These are phyloP conservation scores for Porites evermanni DNA, from an alignment of 92 coral and sea anemone genomes.

Conservation along the genomic window DNA sequence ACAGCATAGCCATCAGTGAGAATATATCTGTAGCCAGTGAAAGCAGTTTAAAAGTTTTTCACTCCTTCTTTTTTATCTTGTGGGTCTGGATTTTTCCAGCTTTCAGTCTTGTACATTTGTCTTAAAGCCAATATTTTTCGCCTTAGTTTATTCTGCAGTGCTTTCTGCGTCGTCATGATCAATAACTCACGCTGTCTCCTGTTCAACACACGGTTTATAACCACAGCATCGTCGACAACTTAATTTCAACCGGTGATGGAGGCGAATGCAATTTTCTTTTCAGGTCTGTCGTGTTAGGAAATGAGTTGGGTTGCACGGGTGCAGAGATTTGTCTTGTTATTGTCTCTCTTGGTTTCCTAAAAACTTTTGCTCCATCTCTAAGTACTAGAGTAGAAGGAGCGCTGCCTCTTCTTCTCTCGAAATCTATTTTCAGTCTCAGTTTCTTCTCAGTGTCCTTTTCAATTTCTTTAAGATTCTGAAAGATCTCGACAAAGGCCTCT, in stretches of 20 bases:
- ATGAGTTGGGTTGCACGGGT: not conserved
- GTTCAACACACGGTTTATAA: not conserved
- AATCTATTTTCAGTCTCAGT: slow-evolving; percentile 2
- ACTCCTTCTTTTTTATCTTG: not conserved
- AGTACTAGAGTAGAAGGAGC: slow-evolving; percentile 14
- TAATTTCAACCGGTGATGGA: not conserved
- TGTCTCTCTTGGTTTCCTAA: not conserved
- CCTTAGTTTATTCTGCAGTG: not conserved
- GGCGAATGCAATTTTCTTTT: not conserved
- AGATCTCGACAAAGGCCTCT: slow-evolving; percentile 34
- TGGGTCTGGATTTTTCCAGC: not conserved
- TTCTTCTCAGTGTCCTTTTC: slow-evolving; percentile 19
- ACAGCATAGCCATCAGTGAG: not conserved
- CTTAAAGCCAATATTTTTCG: not conserved
- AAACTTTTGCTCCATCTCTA: not conserved
- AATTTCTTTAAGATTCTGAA: slow-evolving; percentile 35
- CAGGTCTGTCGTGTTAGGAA: not conserved
- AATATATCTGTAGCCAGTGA: not conserved
- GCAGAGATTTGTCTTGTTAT: not conserved
- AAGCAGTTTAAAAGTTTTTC: not conserved
- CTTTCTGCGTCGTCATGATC: not conserved
- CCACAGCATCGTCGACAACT: slow-evolving; percentile 23
- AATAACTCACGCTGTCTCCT: not conserved
- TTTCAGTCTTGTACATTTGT: not conserved
- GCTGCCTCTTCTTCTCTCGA: slow-evolving; percentile 22